phyloP scores from a whole-genome alignment of 2,888 invertebrate genomes.

The Entomobrya proxima region DNA sequence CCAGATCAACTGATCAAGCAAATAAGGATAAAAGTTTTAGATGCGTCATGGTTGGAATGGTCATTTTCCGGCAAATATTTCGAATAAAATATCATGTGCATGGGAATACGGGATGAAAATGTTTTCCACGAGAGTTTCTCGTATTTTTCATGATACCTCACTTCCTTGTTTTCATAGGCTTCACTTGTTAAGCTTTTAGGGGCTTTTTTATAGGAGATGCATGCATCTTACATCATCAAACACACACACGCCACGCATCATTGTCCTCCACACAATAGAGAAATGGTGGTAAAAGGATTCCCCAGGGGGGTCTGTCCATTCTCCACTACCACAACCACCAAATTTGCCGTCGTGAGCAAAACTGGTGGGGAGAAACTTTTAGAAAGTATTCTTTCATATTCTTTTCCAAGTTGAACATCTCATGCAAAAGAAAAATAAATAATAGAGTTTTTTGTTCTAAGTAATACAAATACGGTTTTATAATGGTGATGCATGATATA shows the following conservation, averaged over 20 bases:
- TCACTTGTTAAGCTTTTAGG: constrained; percentile 6
- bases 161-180: neutral
- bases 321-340: constrained; percentile 53
- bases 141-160: constrained; percentile 18
- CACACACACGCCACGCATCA: constrained; percentile 8
- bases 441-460: constrained; percentile 28
- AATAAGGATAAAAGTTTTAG: constrained; percentile 40
- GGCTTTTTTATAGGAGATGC: neutral
- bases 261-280: constrained; percentile 28
- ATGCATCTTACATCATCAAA: constrained; percentile 24
- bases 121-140: constrained; percentile 39
- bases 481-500: neutral
- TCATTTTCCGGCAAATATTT: constrained; percentile 27
- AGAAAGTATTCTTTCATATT: constrained; percentile 1
- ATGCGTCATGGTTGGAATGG: constrained; percentile 27
- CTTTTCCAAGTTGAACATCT: constrained; percentile 5
- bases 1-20: neutral
- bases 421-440: constrained; percentile 57
- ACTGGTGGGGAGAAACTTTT: constrained; percentile 48
- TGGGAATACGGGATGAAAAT: constrained; percentile 13
- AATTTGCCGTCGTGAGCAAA: constrained; percentile 61
- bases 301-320: constrained; percentile 72
- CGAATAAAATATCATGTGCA: neutral
- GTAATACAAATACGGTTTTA: constrained; percentile 12
- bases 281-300: constrained; percentile 68